Base-by-base conservation (phyloP, 2,797 vertebrate genomes). In the Takifugu rubripes region DNA sequence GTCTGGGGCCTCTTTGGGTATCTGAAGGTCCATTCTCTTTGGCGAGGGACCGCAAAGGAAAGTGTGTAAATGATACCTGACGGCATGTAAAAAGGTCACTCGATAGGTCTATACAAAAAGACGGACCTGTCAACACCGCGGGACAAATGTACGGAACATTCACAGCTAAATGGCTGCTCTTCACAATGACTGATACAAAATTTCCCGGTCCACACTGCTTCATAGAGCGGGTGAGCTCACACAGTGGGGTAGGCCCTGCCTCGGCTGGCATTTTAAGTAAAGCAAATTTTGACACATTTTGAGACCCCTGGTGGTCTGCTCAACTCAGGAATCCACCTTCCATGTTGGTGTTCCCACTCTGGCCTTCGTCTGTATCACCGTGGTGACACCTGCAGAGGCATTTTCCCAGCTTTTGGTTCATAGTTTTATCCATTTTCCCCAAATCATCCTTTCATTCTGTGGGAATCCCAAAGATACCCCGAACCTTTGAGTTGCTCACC, bases 61-160 rank as follows among this genome's bases (percentile, higher is more conserved):
- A 73, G 75, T 75, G 61, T 78, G 82, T 79, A 84, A 85, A 84
- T 68, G 78, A 85, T 83, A 85, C 72, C 66, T 60, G 68, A 75
- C 75, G 72, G 70, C 69, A 81, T 86, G 78, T 85, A 78, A 80
- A 81, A 76, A 72, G 77, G 75, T 74, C 65, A 74, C 74, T 66
- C 72, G 76, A 77, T 76, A 72, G 59, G 59, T 49, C 44, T 25
- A 4, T 47, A 59, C 64, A 43, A 60, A 64, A 27, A 66, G 64
- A 64, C 69, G 43, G 74, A 69, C 50, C 60, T 70, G 64, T 77
- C 68, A 58, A 51, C 64, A 55, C 70, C 14, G 1, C 31, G 21
- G 49, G 52, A 68, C 66, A 64, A 76, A 64, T 61, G 50, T 52
- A 25, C 25, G 15, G 40, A 21, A 7, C 2, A 17, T 8, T 17